These are phyloP conservation scores for Amphiprion percula DNA, from an alignment of 2,113 vertebrate genomes.

Conservation along the genomic window DNA sequence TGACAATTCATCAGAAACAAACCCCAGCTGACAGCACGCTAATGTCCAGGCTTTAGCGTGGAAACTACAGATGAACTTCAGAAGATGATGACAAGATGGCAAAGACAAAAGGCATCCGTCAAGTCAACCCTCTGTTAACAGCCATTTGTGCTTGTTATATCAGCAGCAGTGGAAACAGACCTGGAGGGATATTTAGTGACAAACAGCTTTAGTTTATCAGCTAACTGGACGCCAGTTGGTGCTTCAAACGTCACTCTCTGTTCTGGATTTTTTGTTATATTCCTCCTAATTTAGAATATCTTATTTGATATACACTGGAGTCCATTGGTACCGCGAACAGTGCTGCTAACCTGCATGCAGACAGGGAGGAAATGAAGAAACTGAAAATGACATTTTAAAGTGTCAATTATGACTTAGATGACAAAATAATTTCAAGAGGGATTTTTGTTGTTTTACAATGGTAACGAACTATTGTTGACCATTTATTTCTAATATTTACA, in stretches of 20 bases:
- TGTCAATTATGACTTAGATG: no score
- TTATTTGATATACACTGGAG: no score
- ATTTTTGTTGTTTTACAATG: no score
- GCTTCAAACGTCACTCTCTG: neutral
- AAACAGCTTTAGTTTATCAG: conserved; percentile 26
- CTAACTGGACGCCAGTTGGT: neutral
- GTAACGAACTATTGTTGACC: no score
- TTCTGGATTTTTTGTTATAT: neutral
- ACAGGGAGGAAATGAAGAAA: no score
- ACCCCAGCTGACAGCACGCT: conserved; percentile 41
- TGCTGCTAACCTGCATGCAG: no score
- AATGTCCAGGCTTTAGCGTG: conserved; percentile 51
- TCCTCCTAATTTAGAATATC: neutral
- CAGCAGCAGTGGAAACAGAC: conserved; percentile 19
- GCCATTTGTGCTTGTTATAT: conserved; percentile 55
- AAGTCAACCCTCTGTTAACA: conserved; percentile 54
- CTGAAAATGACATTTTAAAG: no score
- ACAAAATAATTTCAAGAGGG: no score
- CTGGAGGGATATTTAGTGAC: conserved; percentile 23
- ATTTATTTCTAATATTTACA: no score
- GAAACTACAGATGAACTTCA: conserved; percentile 51
- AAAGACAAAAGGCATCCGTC: conserved; percentile 58
- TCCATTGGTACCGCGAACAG: no score
- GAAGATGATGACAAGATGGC: conserved; percentile 58
- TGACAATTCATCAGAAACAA: conserved; percentile 47